A percentile compares a stretch with the other conserved stretches of the same genome.
These are phyloP conservation scores for Acrocyrtus sp. DNA, from an alignment of 2,888 invertebrate species.

Conservation along the genomic window DNA sequence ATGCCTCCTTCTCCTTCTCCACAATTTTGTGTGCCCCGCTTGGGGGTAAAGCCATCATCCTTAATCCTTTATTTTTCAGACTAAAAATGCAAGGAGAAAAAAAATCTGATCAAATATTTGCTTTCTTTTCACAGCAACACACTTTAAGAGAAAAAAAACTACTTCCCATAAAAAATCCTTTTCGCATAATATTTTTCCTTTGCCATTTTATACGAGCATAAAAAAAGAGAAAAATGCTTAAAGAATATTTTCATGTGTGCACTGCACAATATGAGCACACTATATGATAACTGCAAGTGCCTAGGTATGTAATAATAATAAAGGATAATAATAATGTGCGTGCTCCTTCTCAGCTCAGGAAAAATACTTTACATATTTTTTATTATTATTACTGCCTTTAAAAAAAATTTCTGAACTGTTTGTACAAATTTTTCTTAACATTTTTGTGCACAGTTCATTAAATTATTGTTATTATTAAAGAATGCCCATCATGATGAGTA, in stretches of 20 bases:
- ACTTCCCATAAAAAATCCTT: background rate
- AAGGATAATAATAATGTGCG: background rate
- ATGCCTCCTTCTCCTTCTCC: too few relatives aligned
- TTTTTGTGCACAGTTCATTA: constrained; percentile 20
- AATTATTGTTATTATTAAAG: constrained; percentile 40
- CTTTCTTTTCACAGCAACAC: constrained; percentile 21
- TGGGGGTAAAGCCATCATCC: too few relatives aligned
- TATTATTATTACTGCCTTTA: background rate
- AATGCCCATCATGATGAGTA: too few relatives aligned
- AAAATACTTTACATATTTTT: background rate
- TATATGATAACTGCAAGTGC: too few relatives aligned
- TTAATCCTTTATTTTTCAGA: too few relatives aligned
- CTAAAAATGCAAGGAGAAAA: too few relatives aligned
- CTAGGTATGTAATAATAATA: background rate
- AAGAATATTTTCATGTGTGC: too few relatives aligned
- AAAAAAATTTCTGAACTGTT: background rate
- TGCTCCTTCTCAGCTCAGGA: background rate
- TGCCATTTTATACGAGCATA: too few relatives aligned
- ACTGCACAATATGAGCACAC: too few relatives aligned
- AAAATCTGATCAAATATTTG: constrained; percentile 40
- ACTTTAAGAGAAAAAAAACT: background rate
- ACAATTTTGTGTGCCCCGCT: too few relatives aligned
- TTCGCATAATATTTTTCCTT: too few relatives aligned
- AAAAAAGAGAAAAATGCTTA: too few relatives aligned
- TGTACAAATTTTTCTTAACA: background rate